Conservation (phyloP, 2,113 vertebrate genomes). For the Bombycilla garrulus region DNA sequence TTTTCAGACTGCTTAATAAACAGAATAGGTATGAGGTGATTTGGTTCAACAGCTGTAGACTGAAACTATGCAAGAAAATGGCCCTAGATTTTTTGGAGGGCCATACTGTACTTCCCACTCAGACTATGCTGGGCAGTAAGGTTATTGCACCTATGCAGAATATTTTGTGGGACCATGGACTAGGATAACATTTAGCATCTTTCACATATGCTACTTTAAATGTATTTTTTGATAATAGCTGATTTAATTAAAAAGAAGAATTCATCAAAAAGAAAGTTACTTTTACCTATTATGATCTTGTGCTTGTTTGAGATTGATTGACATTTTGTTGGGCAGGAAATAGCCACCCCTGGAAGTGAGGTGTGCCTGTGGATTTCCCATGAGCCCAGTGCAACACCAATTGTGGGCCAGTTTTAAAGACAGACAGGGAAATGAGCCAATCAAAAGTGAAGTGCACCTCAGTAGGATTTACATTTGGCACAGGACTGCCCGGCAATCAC, state of each 20-base stretch:
- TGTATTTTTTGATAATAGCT: neutral
- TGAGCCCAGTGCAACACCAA: too few species aligned
- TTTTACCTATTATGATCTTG: neutral
- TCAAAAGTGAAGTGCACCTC: too few species aligned
- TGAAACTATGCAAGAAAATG: neutral
- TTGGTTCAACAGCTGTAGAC: neutral
- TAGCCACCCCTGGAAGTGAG: too few species aligned
- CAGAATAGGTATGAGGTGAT: neutral
- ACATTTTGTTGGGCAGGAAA: too few species aligned
- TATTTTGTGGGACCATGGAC: neutral
- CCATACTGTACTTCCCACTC: neutral
- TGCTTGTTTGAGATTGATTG: too few species aligned
- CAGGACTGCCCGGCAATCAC: too few species aligned
- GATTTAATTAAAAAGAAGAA: neutral
- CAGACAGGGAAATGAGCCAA: too few species aligned
- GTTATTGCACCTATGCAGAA: neutral
- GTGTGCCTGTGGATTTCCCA: too few species aligned
- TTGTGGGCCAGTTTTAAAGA: too few species aligned
- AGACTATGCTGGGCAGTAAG: neutral
- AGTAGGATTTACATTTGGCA: too few species aligned
- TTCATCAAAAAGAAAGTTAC: neutral
- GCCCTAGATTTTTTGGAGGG: neutral
- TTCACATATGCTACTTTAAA: neutral
- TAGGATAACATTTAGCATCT: neutral
- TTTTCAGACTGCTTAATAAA: neutral